A percentile compares a stretch with the other conserved stretches of the same genome.
phyloP scores from a whole-genome alignment of 2,113 vertebrate genomes.

The Pterophyllum scalare region DNA sequence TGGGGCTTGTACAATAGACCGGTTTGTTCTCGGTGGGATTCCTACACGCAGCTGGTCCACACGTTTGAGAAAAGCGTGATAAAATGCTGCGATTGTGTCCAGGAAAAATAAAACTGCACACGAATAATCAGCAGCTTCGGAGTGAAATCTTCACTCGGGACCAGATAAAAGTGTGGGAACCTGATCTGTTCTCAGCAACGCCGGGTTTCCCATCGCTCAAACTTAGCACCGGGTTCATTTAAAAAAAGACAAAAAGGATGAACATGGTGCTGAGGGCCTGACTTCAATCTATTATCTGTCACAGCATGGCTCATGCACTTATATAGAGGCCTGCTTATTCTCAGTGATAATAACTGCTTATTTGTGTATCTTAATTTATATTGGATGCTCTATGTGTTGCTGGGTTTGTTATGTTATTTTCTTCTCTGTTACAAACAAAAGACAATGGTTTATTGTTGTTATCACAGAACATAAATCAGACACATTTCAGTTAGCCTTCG shows the following conservation, averaged over 20 bases:
- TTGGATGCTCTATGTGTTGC: constrained; percentile 64
- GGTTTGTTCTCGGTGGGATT: constrained; percentile 1
- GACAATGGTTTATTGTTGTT: constrained; percentile 63
- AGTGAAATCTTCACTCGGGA: not conserved
- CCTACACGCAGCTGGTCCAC: not conserved
- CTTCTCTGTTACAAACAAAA: constrained; percentile 57
- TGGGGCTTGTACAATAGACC: constrained; percentile 50
- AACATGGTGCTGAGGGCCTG: not conserved
- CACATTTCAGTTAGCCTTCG: constrained; percentile 77
- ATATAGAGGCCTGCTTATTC: constrained; percentile 72
- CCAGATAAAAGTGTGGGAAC: constrained; percentile 2
- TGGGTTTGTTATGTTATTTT: constrained; percentile 62
- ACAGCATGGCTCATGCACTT: constrained; percentile 65
- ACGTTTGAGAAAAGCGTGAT: not conserved
- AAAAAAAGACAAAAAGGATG: not conserved
- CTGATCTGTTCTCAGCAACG: constrained; percentile 18
- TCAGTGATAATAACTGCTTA: constrained; percentile 68
- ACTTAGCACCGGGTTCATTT: not conserved
- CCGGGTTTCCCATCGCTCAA: constrained; percentile 7
- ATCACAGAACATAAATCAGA: constrained; percentile 70
- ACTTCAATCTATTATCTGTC: constrained; percentile 33
- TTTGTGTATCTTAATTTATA: constrained; percentile 77
- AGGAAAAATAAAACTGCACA: not conserved
- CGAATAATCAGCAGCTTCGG: not conserved
- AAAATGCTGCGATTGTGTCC: not conserved